phyloP scores from a whole-genome alignment of 2,113 vertebrate species.

The Misgurnus anguillicaudatus region DNA sequence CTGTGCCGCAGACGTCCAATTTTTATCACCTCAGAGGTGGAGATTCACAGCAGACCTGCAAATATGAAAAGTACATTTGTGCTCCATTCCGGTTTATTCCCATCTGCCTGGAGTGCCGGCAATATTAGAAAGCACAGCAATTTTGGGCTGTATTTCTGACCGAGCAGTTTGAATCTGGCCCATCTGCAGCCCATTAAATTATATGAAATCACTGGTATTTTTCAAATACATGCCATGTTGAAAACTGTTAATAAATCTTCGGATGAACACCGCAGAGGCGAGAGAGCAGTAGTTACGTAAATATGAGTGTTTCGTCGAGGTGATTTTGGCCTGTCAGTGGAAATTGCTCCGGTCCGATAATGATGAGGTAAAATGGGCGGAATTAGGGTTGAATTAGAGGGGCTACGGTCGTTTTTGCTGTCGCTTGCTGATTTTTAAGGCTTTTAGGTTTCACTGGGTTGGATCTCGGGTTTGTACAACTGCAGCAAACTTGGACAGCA shows the following conservation, averaged over 20 bases:
- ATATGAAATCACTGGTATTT: conserved; percentile 63
- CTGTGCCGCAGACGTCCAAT: conserved; percentile 55
- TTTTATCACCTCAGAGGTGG: conserved; percentile 60
- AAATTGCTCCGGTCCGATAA: conserved; percentile 60
- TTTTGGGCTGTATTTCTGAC: conserved; percentile 63
- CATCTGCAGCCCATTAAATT: conserved; percentile 64
- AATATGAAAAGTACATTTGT: conserved; percentile 62
- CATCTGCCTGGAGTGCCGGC: conserved; percentile 56
- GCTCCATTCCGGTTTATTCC: conserved; percentile 59
- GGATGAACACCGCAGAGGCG: conserved; percentile 47
- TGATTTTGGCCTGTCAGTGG: conserved; percentile 61
- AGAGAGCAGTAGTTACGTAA: conserved; percentile 51
- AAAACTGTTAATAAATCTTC: conserved; percentile 65
- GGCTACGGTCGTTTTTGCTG: conserved; percentile 42
- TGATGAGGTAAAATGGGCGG: conserved; percentile 53
- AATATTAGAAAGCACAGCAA: conserved; percentile 62
- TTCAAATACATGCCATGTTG: conserved; percentile 57
- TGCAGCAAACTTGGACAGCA: background rate
- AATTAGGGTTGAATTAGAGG: conserved; percentile 53
- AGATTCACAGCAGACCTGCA: conserved; percentile 60
- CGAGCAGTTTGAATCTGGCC: conserved; percentile 61
- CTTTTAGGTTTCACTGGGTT: conserved; percentile 9
- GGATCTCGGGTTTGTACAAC: conserved; percentile 19
- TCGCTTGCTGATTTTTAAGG: conserved; percentile 36
- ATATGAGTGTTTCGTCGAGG: conserved; percentile 59